Evolutionary conservation across 2,797 vertebrate species (phyloP).

Genomic region (Ambastaia sidthimunki): DNA sequence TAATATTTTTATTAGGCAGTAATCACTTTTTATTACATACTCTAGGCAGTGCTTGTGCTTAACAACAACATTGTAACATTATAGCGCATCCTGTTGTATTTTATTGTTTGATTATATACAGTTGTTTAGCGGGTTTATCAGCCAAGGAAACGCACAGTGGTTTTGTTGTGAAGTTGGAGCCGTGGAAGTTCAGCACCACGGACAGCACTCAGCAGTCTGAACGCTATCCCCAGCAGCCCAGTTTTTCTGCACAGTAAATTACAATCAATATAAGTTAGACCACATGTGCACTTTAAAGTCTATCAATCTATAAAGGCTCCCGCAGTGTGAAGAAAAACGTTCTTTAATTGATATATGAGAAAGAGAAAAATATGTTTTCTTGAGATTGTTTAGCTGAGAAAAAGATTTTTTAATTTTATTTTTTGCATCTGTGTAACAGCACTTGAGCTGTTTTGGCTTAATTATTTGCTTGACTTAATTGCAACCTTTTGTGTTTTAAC

Average conservation of each 20-base stretch:
- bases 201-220: conserved; percentile 28
- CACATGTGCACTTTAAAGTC: conserved; percentile 16
- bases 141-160: not conserved
- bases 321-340: not conserved
- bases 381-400: not conserved
- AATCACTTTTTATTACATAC: too few species aligned
- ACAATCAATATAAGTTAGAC: conserved; percentile 31
- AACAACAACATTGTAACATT: too few species aligned
- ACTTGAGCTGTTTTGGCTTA: conserved; percentile 1
- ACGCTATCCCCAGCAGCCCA: not conserved
- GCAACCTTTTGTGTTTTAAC: conserved; percentile 16
- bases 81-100: too few species aligned
- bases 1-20: too few species aligned
- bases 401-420: not conserved
- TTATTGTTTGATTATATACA: too few species aligned
- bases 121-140: too few species aligned
- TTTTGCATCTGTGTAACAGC: conserved; percentile 8
- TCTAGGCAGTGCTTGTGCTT: too few species aligned
- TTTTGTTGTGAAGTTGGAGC: not conserved
- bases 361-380: not conserved
- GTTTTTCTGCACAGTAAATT: conserved; percentile 27
- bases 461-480: conserved; percentile 18
- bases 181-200: conserved; percentile 44
- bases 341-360: not conserved
- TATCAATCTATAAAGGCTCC: conserved; percentile 31